Evolutionary conservation across 1,140 invertebrate genomes (phyloP), one percentile per base, ranked within the genome.

Genomic region (Drosophila mauritiana): DNA sequence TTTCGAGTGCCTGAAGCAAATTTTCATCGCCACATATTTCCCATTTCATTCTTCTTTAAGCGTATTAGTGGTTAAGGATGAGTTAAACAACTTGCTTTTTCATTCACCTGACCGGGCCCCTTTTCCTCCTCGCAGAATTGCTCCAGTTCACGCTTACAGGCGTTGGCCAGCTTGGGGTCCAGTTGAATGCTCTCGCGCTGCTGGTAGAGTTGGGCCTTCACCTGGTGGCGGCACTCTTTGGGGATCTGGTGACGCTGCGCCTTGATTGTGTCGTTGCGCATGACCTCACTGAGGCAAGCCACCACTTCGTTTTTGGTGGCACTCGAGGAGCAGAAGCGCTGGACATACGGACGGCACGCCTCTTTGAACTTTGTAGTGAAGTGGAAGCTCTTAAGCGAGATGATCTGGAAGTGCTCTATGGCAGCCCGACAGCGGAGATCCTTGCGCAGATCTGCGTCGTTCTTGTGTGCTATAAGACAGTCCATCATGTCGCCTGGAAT

Each of bases 321-420:
- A 49, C 94, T 95, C 70, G 94, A 93, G 7, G 94, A 94, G 93
- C 98, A 99, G 92, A 96, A 96, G 74, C 95, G 94, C 49, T 95
- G 93, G 1, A 98, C 98, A 93, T 97, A 95, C 10, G 94, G 94
- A 80, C 96, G 96, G 85, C 98, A 99, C 0, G 97, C 96, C 90
- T 98, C 95, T 93, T 99, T 99, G 92, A 99, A 99, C 92, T 98
- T 98, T 79, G 96, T 97, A 20, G 96, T 98, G 92, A 99, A 99
- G 86, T 96, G 96, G 92, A 98, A 99, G 93, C 98, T 97, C 92
- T 99, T 98, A 63, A 99, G 92, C 7, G 97, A 96, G 51, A 99
- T 97, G 45, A 98, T 93, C 93, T 98, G 97, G 89, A 97, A 96
- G 93, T 99, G 98, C 93, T 99, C 98, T 27, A 99, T 96, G 62